Evolutionary conservation across 2,113 vertebrate species (phyloP), one percentile per base, ranked within the genome.

Genomic region (Alethe diademata): DNA sequence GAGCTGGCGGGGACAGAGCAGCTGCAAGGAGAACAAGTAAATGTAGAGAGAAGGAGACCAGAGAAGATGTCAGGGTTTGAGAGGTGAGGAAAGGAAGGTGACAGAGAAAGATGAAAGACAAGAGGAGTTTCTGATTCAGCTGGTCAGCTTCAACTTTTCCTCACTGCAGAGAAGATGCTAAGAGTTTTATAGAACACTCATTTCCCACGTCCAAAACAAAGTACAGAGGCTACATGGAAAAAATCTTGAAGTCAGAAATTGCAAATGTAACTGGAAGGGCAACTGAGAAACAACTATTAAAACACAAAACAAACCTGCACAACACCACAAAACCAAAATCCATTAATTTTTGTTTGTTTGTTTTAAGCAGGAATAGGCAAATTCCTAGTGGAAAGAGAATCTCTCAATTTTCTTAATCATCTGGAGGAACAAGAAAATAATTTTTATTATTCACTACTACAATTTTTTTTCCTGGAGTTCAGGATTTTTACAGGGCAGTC

Each of bases 1-100:
- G 28, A 48, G 38, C 16, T 10, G 6, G 1, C 1, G 13, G 7
- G 8, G 2, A 19, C 0, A 0, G 15, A 11, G 12, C 22, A 78
- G 23, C 15, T 57, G 58, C 16, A 35, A 48, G 36, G 64, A 29
- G 8, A 43, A 12, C 4, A 28, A 61, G 9, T 20, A 33, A 56
- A 48, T 18, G 26, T 17, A 57, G 16, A 40, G 29, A 75, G 10
- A 24, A 76, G 53, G 36, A 89, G 13, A 78, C 3, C 4, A 50
- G 29, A 43, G 31, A n/a, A 6, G 24, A 40, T 54, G 17, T 4
- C 61, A 15, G 6, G 2, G 2, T 24, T 74, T 67, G 40, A 56
- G 35, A 29, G 11, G 4, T 51, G 43, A 81, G 23, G n/a, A 42
- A 70, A 56, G 36, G 33, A 85, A 62, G 7, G 25, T 28, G n/a